phyloP scores from a whole-genome alignment of 2,797 vertebrate genomes.

The Orientallactaga sibirica region DNA sequence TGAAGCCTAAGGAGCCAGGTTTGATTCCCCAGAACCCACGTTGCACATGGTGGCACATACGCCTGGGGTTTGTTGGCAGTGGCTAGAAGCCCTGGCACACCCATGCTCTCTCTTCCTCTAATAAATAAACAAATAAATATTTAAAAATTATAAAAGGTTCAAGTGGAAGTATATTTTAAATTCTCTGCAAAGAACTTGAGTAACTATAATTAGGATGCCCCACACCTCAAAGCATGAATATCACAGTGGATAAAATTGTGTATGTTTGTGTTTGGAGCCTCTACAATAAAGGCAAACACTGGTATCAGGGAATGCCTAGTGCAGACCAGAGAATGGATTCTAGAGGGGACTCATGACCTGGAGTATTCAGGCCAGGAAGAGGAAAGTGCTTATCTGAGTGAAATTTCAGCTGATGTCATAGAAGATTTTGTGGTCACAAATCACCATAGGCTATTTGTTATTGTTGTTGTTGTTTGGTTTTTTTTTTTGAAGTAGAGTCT shows the following conservation, averaged over 20 bases:
- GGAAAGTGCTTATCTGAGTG: not conserved
- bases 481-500: no score
- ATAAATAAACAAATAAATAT: no score
- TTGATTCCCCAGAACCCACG: no score
- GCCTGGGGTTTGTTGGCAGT: no score
- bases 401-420: constrained; percentile 35
- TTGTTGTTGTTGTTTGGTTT: no score
- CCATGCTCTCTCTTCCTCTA: no score
- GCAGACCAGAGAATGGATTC: not conserved
- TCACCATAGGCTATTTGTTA: not conserved
- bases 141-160: not conserved
- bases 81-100: no score
- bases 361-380: not conserved
- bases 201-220: not conserved
- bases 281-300: not conserved
- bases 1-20: no score
- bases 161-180: not conserved
- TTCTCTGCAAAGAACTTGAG: not conserved
- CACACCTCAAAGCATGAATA: not conserved
- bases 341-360: not conserved
- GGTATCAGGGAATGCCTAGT: not conserved
- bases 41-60: no score
- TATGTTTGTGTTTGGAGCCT: not conserved
- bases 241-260: constrained; percentile 17
- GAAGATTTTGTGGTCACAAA: constrained; percentile 24